These are phyloP conservation scores for Apodemus sylvaticus DNA, from an alignment of 2,113 vertebrate species.

Conservation along the genomic window DNA sequence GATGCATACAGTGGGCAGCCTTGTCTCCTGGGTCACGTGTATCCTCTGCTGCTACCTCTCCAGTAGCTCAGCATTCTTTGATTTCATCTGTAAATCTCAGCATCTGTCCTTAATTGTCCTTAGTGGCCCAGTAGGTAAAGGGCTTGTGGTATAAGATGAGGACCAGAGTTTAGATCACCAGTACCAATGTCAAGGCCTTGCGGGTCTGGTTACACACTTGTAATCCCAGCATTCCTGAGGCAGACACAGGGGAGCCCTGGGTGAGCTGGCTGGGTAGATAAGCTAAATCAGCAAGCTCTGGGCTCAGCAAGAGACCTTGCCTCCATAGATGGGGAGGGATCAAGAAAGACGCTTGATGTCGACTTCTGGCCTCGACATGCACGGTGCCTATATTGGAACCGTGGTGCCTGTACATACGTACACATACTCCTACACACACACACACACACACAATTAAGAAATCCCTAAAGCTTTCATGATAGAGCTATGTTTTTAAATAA, in stretches of 20 bases:
- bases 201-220: neutral
- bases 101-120: neutral
- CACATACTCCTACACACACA: too few species aligned
- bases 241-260: neutral
- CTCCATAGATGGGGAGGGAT: neutral
- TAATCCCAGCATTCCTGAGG: neutral
- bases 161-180: neutral
- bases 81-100: neutral
- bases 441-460: neutral
- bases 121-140: neutral
- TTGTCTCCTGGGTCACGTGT: fast-evolving
- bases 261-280: neutral
- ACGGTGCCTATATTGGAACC: neutral
- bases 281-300: neutral
- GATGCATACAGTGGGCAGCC: too few species aligned
- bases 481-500: neutral
- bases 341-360: neutral
- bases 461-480: neutral
- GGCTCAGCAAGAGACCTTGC: neutral
- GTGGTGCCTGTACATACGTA: neutral
- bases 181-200: neutral
- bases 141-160: neutral
- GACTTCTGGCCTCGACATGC: neutral
- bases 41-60: too few species aligned
- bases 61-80: neutral